Conservation (phyloP, 2,888 invertebrate species). For the Watsonalla binaria region DNA sequence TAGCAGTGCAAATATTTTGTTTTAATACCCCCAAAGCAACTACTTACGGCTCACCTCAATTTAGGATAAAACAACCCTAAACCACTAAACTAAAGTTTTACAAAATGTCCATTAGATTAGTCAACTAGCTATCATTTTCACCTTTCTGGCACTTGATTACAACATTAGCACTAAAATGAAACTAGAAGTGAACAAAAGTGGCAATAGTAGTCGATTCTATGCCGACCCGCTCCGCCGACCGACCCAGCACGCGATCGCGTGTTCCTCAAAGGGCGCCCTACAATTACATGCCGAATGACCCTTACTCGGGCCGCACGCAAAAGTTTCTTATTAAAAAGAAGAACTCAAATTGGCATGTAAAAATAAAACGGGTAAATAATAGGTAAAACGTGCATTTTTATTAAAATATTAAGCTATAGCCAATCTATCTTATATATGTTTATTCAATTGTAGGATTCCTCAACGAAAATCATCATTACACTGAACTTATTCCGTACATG, state of each 20-base stretch:
- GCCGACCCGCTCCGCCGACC: background rate
- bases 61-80: no score
- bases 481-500: no score
- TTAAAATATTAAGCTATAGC: no score
- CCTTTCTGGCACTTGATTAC: background rate
- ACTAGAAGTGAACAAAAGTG: background rate
- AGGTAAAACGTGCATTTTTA: no score
- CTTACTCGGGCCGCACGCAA: conserved; percentile 59
- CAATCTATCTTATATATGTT: no score
- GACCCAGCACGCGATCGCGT: conserved; percentile 62
- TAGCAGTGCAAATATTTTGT: no score
- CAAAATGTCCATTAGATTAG: background rate
- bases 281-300: conserved; percentile 60
- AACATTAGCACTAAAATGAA: background rate
- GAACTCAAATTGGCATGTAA: conserved; percentile 36
- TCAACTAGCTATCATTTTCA: background rate
- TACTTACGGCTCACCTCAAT: no score
- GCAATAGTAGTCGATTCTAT: background rate
- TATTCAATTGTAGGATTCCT: no score
- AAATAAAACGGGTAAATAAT: conserved; percentile 30
- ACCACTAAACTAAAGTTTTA: background rate
- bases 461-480: no score
- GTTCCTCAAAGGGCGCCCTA: conserved; percentile 52
- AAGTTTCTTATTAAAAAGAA: conserved; percentile 48
- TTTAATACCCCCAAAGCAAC: no score